A percentile compares a stretch with the other conserved stretches of the same genome.
Evolutionary conservation across 2,113 vertebrate species (phyloP).

Genomic region (Epinephelus lanceolatus): DNA sequence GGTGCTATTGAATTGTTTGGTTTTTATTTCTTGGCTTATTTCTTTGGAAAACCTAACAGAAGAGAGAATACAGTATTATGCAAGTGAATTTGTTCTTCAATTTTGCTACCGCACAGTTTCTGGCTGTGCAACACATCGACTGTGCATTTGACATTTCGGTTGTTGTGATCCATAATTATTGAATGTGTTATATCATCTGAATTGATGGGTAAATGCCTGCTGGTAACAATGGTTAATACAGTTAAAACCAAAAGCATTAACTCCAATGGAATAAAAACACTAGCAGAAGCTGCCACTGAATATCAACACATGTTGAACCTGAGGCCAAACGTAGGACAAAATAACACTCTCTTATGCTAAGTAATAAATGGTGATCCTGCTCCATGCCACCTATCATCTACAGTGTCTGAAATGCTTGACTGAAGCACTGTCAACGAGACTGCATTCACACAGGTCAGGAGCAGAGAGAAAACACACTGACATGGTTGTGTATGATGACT

Average conservation of each 20-base stretch:
- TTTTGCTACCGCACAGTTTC: neutral
- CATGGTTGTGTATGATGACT: slow-evolving; percentile 5
- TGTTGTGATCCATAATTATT: neutral
- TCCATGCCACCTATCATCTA: neutral
- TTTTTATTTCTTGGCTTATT: slow-evolving; percentile 12
- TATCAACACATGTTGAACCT: slow-evolving; percentile 5
- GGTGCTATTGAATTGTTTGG: slow-evolving; percentile 25
- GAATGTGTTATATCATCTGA: neutral
- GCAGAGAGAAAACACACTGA: slow-evolving; percentile 15
- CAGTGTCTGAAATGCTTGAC: slow-evolving; percentile 6
- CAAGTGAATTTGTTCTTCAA: slow-evolving; percentile 7
- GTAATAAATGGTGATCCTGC: neutral
- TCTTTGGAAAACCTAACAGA: slow-evolving; percentile 8
- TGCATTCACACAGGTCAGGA: slow-evolving; percentile 5
- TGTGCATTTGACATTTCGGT: neutral
- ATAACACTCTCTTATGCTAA: neutral
- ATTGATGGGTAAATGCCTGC: slow-evolving; percentile 7
- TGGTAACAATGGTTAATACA: neutral
- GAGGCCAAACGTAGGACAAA: slow-evolving; percentile 15
- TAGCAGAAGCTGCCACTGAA: slow-evolving; percentile 4
- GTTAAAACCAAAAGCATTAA: neutral
- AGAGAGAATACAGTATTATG: neutral
- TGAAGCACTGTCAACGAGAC: slow-evolving; percentile 12
- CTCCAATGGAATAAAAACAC: slow-evolving; percentile 5
- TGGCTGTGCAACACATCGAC: neutral